These are phyloP conservation scores for Strix occidentalis DNA, from an alignment of 2,797 vertebrate species.

Conservation along the genomic window DNA sequence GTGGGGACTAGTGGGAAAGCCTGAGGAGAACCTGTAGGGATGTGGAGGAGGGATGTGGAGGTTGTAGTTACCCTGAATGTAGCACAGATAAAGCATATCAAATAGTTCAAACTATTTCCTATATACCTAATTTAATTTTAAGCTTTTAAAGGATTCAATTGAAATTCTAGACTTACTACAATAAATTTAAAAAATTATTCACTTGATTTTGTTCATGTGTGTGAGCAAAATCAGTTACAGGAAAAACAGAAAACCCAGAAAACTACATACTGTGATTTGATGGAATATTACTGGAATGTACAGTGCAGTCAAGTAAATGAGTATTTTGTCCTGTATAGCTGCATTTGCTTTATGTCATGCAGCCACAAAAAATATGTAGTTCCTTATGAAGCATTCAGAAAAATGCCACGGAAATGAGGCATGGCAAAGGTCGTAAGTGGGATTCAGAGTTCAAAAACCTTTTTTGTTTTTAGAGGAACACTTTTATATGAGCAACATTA, in stretches of 20 bases:
- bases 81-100: fast-evolving
- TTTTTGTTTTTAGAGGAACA: background rate
- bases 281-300: background rate
- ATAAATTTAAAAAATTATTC: background rate
- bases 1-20: background rate
- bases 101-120: background rate
- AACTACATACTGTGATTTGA: background rate
- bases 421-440: background rate
- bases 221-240: background rate
- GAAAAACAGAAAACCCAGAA: background rate
- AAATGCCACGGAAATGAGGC: background rate
- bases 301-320: background rate
- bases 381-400: background rate
- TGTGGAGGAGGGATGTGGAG: background rate
- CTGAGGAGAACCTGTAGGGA: background rate
- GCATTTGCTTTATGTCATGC: background rate
- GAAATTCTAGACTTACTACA: background rate
- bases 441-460: background rate
- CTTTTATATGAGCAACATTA: background rate
- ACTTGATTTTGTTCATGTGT: background rate
- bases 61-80: background rate
- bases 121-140: background rate
- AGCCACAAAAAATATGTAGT: background rate
- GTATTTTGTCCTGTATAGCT: background rate
- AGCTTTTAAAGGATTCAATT: background rate